These are phyloP conservation scores for Cerastis rubricosa DNA, from an alignment of 2,888 invertebrate genomes.

Conservation along the genomic window DNA sequence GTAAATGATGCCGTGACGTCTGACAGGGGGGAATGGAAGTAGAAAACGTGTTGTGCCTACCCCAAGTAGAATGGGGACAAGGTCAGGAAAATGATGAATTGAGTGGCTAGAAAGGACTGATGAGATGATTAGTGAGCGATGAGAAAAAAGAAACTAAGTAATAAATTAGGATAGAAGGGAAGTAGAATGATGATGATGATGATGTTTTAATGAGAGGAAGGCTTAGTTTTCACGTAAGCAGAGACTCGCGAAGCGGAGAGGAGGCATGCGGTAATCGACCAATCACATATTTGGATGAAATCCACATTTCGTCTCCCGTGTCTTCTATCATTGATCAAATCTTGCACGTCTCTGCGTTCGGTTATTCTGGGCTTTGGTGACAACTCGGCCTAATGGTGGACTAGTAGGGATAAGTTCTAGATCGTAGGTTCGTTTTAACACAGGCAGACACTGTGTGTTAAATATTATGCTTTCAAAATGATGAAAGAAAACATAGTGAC, in stretches of 20 bases:
- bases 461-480: neutral
- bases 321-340: neutral
- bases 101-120: neutral
- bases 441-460: neutral
- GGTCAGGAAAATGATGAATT: too few relatives aligned
- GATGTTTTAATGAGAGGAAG: too few relatives aligned
- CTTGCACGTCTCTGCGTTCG: neutral
- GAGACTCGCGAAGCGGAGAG: neutral
- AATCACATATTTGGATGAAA: neutral
- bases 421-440: neutral
- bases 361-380: neutral
- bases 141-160: neutral
- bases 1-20: too few relatives aligned
- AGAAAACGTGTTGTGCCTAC: too few relatives aligned
- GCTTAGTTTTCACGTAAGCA: too few relatives aligned
- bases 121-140: neutral
- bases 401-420: neutral
- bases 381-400: neutral
- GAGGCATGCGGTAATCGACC: neutral
- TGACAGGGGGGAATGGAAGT: too few relatives aligned
- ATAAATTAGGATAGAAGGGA: neutral
- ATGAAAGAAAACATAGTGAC: neutral
- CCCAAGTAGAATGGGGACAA: too few relatives aligned
- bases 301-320: neutral
- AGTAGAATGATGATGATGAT: neutral